These are phyloP conservation scores for Ochropleura leucogaster DNA, from an alignment of 2,888 invertebrate genomes.

Conservation along the genomic window DNA sequence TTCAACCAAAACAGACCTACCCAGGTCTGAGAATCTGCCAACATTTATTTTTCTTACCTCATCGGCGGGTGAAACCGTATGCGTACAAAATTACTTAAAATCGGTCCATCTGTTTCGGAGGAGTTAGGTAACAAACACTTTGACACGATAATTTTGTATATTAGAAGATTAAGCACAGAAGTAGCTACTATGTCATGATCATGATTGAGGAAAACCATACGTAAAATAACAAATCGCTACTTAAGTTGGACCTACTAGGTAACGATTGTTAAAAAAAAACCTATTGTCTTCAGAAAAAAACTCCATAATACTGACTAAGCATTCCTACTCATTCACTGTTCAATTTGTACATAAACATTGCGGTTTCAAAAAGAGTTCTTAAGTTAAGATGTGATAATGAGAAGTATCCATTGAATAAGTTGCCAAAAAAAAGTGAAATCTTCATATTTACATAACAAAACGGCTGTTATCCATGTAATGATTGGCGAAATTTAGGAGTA, in stretches of 20 bases:
- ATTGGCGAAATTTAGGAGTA: too few species aligned
- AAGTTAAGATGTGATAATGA: background rate
- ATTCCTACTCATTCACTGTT: background rate
- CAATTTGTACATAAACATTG: background rate
- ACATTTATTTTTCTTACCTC: too few species aligned
- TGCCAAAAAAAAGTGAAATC: background rate
- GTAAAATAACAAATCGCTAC: background rate
- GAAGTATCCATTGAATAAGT: background rate
- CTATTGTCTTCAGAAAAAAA: background rate
- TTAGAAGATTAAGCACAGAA: background rate
- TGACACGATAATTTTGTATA: too few species aligned
- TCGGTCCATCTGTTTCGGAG: too few species aligned
- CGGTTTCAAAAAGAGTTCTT: background rate
- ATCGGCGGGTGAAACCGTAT: too few species aligned
- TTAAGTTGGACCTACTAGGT: background rate
- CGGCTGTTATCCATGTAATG: too few species aligned
- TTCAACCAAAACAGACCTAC: too few species aligned
- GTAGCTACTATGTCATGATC: slow-evolving; percentile 1
- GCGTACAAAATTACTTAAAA: too few species aligned
- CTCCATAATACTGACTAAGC: background rate
- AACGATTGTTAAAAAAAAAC: background rate
- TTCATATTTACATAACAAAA: too few species aligned
- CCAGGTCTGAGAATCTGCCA: too few species aligned
- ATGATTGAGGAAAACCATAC: slow-evolving; percentile 30
- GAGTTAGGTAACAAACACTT: too few species aligned